Evolutionary conservation across 2,888 invertebrate species (phyloP).

Genomic region (Teleogryllus oceanicus): DNA sequence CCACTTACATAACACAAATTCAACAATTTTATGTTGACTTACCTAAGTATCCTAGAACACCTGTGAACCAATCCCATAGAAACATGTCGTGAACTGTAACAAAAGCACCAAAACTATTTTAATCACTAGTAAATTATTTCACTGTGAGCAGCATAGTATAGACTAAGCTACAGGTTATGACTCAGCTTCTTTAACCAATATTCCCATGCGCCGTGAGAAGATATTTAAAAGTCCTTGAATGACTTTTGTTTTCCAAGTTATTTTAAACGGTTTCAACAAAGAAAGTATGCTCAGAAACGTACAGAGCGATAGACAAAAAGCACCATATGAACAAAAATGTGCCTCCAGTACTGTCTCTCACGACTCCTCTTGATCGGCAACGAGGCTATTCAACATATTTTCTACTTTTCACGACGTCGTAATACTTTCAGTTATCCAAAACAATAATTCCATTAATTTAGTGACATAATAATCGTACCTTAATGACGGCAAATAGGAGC

Average conservation of each 20-base stretch:
- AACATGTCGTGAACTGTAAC: slow-evolving; percentile 61
- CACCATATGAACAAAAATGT: too few species aligned
- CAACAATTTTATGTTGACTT: slow-evolving; percentile 49
- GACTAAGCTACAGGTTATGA: slow-evolving; percentile 23
- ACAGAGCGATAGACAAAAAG: too few species aligned
- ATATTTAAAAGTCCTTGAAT: too few species aligned
- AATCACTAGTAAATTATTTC: neutral
- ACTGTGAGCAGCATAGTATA: neutral
- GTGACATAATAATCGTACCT: neutral
- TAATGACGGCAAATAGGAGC: neutral
- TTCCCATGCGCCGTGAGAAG: neutral
- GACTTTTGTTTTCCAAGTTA: too few species aligned
- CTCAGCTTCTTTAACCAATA: slow-evolving; percentile 29
- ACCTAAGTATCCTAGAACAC: slow-evolving; percentile 91
- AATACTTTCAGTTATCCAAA: too few species aligned
- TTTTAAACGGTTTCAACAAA: too few species aligned
- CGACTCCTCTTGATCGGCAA: too few species aligned
- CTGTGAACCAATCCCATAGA: slow-evolving; percentile 94
- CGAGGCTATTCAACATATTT: neutral
- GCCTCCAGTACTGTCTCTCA: too few species aligned
- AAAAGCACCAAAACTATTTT: slow-evolving; percentile 23
- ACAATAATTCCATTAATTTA: too few species aligned
- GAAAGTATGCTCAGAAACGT: too few species aligned
- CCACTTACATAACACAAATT: slow-evolving; percentile 23
- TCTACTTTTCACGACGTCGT: neutral